phyloP scores from a whole-genome alignment of 1,140 invertebrate species.

The Atta texana region DNA sequence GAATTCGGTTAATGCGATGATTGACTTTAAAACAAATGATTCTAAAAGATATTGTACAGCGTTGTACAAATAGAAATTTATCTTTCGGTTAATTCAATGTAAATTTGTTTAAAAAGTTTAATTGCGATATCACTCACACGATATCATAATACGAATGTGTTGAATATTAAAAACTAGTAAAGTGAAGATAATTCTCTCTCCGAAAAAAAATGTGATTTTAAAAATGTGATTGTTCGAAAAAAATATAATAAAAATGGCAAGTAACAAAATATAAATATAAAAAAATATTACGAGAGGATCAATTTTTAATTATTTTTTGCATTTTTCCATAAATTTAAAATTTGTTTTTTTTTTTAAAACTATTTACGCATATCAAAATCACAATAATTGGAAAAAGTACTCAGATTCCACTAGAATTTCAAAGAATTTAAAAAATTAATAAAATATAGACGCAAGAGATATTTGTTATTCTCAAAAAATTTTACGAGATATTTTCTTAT shows the following conservation, averaged over 20 bases:
- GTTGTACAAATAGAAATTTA: not conserved
- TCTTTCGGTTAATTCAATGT: not conserved
- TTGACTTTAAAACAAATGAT: not conserved
- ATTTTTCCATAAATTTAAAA: not conserved
- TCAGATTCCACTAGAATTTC: not conserved
- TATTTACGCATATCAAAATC: not conserved
- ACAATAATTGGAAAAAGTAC: not conserved
- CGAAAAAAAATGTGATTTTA: not conserved
- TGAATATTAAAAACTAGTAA: not conserved
- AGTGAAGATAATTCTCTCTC: too few relatives aligned
- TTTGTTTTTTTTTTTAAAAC: not conserved
- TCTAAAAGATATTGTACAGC: not conserved
- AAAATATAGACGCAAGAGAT: not conserved
- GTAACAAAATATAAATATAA: not conserved
- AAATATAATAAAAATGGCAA: not conserved
- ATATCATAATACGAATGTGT: too few relatives aligned
- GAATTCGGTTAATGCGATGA: not conserved
- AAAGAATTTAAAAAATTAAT: not conserved
- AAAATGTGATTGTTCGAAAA: not conserved
- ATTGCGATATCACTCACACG: not conserved
- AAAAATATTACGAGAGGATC: not conserved
- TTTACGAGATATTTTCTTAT: not conserved
- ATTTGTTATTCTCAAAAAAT: not conserved
- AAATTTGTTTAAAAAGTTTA: slow-evolving; percentile 7
- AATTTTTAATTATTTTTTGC: not conserved